phyloP scores from a whole-genome alignment of 2,113 vertebrate species.

The Fulica atra region DNA sequence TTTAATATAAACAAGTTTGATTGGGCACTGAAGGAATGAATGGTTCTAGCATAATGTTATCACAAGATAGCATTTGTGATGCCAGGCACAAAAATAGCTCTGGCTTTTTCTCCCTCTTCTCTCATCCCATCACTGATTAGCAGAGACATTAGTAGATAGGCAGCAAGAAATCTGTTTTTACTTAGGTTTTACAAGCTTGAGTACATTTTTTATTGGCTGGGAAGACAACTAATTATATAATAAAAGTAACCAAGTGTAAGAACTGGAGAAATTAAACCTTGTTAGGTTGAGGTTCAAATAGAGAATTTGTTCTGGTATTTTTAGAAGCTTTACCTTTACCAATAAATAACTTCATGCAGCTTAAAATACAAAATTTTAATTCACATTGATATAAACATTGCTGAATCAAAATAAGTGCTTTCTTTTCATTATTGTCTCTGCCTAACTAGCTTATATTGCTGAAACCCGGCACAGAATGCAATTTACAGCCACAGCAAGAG shows the following conservation, averaged over 20 bases:
- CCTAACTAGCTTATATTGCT: background rate
- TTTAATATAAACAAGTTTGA: conserved; percentile 19
- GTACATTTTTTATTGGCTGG: background rate
- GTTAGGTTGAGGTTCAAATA: background rate
- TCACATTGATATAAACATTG: background rate
- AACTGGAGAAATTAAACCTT: background rate
- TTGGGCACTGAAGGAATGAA: conserved; percentile 16
- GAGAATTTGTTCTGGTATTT: background rate
- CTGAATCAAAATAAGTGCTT: background rate
- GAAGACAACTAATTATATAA: background rate
- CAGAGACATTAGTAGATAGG: background rate
- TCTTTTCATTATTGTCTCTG: background rate
- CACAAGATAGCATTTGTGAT: conserved; percentile 20
- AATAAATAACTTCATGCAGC: background rate
- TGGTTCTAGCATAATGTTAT: conserved; percentile 30
- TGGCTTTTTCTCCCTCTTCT: background rate
- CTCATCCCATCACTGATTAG: background rate
- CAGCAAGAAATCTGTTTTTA: background rate
- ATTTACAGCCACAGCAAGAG: background rate
- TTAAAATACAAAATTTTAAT: background rate
- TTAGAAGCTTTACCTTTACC: background rate
- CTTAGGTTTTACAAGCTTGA: background rate
- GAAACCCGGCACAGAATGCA: background rate
- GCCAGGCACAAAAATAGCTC: conserved; percentile 44
- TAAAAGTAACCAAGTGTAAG: background rate